Conservation (phyloP, 2,888 invertebrate species). For the Phortica magna region DNA sequence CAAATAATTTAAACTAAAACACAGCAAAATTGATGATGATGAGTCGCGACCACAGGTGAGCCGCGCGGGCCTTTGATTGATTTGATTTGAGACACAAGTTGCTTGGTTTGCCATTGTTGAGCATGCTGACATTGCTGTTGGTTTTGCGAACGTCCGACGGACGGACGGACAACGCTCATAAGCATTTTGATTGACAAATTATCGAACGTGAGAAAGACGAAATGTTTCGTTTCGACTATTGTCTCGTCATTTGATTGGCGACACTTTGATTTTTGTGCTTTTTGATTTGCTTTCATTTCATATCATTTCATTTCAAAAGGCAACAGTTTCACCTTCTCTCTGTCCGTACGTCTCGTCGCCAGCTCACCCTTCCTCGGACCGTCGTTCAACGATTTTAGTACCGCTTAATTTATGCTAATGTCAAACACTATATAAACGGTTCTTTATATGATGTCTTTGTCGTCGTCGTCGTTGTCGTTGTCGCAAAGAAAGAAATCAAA, state of each 20-base stretch:
- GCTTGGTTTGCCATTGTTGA: no score
- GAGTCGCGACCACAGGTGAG: not conserved
- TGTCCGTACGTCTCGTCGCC: not conserved
- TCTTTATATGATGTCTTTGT: conserved; percentile 27
- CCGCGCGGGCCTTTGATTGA: not conserved
- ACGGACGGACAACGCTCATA: not conserved
- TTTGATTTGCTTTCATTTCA: not conserved
- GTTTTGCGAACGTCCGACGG: not conserved
- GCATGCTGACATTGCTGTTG: not conserved
- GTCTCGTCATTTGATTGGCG: not conserved
- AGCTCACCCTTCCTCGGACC: not conserved
- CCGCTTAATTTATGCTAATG: conserved; percentile 38
- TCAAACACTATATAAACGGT: conserved; percentile 36
- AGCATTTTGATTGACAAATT: conserved; percentile 36
- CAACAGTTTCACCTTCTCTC: conserved; percentile 1
- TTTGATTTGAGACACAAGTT: not conserved
- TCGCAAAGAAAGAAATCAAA: conserved; percentile 15
- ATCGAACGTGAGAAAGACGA: conserved; percentile 20
- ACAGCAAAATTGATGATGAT: conserved; percentile 13
- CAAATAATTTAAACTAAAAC: not conserved
- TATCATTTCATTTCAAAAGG: not conserved
- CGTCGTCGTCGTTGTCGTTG: not conserved
- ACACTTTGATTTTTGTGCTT: conserved; percentile 3
- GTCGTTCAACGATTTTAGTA: conserved; percentile 1
- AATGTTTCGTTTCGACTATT: not conserved